Percentiles rank a stretch among this genome's conserved stretches.
phyloP scores from a whole-genome alignment of 2,113 vertebrate species.

The Erythrolamprus reginae region DNA sequence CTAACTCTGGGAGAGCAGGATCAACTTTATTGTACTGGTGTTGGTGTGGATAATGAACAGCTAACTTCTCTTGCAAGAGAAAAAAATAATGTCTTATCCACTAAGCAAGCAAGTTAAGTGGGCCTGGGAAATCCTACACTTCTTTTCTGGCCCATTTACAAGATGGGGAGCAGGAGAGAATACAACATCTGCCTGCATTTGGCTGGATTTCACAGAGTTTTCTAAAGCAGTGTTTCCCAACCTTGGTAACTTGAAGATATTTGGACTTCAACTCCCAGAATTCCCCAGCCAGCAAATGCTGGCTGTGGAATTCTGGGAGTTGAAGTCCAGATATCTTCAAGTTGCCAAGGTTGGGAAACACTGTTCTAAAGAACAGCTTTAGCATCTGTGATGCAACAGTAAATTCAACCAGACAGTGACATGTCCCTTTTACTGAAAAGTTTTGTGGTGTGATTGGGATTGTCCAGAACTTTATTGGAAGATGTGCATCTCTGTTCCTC shows the following conservation, averaged over 20 bases:
- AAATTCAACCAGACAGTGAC: not conserved
- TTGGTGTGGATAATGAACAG: not conserved
- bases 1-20: not conserved
- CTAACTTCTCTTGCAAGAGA: not conserved
- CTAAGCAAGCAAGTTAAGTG: not conserved
- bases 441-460: not conserved
- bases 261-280: too few relatives aligned
- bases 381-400: not conserved
- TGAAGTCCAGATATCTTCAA: too few relatives aligned
- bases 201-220: not conserved
- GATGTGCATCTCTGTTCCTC: not conserved
- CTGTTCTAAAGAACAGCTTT: not conserved
- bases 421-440: not conserved
- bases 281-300: too few relatives aligned
- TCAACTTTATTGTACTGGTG: not conserved
- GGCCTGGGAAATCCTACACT: not conserved
- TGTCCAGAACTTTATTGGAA: not conserved
- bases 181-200: not conserved
- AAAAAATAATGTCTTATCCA: not conserved
- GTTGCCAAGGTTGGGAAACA: too few relatives aligned
- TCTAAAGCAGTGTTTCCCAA: too few relatives aligned
- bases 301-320: too few relatives aligned
- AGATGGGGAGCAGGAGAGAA: not conserved
- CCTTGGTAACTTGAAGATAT: too few relatives aligned
- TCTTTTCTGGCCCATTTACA: not conserved